Evolutionary conservation across 1,140 invertebrate species (phyloP).

Genomic region (Cylas formicarius): DNA sequence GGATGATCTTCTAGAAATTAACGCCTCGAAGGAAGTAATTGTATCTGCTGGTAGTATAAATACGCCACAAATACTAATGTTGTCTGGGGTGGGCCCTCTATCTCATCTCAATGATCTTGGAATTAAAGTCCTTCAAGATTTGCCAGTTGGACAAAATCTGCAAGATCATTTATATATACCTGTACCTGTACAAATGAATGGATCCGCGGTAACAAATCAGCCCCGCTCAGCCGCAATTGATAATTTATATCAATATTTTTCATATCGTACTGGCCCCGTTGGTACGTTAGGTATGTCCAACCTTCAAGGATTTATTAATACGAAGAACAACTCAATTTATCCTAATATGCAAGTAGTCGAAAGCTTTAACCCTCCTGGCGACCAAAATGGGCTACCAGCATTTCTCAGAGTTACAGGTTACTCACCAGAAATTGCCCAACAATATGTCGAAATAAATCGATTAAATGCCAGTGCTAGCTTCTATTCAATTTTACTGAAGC

Average conservation of each 20-base stretch:
- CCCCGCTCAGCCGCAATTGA: too few relatives aligned
- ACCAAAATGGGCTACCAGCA: slow-evolving; percentile 14
- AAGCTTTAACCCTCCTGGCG: slow-evolving; percentile 23
- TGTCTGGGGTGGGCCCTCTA: slow-evolving; percentile 70
- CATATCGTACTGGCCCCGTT: too few relatives aligned
- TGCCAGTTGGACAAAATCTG: too few relatives aligned
- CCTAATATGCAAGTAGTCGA: slow-evolving; percentile 11
- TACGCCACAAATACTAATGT: slow-evolving; percentile 69
- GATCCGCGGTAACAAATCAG: too few relatives aligned
- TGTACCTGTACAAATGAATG: too few relatives aligned
- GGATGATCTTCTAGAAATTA: slow-evolving; percentile 22
- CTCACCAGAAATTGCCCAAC: slow-evolving; percentile 4
- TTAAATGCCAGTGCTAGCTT: slow-evolving; percentile 1
- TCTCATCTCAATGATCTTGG: slow-evolving; percentile 58
- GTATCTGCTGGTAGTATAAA: slow-evolving; percentile 68
- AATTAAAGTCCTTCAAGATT: slow-evolving; percentile 56
- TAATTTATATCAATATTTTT: too few relatives aligned
- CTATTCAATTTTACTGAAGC: slow-evolving; percentile 60
- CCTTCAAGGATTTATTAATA: not conserved
- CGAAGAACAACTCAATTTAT: slow-evolving; percentile 21
- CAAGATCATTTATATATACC: too few relatives aligned
- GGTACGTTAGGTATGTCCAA: too few relatives aligned
- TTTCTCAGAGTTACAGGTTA: slow-evolving; percentile 2
- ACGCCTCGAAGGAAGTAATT: slow-evolving; percentile 61
- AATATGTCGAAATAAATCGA: slow-evolving; percentile 13